These are phyloP conservation scores for Drosophila bunnanda DNA, from an alignment of 2,888 invertebrate genomes.

Conservation along the genomic window DNA sequence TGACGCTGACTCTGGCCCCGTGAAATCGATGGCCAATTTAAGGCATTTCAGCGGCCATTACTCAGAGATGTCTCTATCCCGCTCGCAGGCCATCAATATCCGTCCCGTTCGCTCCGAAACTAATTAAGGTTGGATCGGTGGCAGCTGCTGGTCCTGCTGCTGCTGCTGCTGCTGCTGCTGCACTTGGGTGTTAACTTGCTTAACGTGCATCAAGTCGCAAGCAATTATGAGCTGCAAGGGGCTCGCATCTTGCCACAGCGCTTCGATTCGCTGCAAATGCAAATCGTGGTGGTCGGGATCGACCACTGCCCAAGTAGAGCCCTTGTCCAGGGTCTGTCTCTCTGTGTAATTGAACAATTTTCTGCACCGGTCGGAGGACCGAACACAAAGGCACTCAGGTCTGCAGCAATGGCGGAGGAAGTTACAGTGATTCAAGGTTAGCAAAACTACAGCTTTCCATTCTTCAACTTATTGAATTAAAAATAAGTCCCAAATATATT, in stretches of 20 bases:
- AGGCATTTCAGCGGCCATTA: slow-evolving; percentile 75
- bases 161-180: slow-evolving; percentile 50
- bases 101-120: slow-evolving; percentile 28
- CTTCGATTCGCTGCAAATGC: slow-evolving; percentile 78
- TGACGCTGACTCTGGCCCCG: slow-evolving; percentile 7
- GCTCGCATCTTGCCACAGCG: slow-evolving; percentile 21
- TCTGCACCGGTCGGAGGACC: slow-evolving; percentile 58
- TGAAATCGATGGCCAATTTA: slow-evolving; percentile 67
- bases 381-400: slow-evolving; percentile 32
- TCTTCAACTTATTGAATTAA: not conserved
- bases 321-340: slow-evolving; percentile 41
- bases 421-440: slow-evolving; percentile 10
- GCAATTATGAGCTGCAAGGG: slow-evolving; percentile 67
- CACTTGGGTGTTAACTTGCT: slow-evolving; percentile 77
- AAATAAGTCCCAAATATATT: not conserved
- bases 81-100: slow-evolving; percentile 22
- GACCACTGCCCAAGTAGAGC: slow-evolving; percentile 35
- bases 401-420: slow-evolving; percentile 48
- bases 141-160: slow-evolving; percentile 58
- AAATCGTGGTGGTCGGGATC: slow-evolving; percentile 54
- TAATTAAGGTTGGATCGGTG: slow-evolving; percentile 44
- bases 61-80: slow-evolving; percentile 56
- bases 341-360: slow-evolving; percentile 79
- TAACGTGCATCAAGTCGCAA: slow-evolving; percentile 73
- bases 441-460: not conserved